These are phyloP conservation scores for Drosophila seguyi DNA, from an alignment of 1,140 invertebrate species.

Conservation along the genomic window DNA sequence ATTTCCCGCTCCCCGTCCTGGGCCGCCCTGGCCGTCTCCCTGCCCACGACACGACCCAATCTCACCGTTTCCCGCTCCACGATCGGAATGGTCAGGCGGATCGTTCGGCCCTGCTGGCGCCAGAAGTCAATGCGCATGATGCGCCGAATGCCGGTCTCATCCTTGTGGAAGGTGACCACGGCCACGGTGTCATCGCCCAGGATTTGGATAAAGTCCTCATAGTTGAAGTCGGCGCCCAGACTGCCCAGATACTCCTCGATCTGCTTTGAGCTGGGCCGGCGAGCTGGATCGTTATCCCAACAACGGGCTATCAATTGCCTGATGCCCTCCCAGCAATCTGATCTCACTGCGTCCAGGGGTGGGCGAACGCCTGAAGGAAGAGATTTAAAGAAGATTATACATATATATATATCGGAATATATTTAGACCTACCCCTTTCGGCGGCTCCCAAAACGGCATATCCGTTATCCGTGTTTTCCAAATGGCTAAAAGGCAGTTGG, in stretches of 20 bases:
- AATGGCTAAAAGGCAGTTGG: constrained; percentile 25
- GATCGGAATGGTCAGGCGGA: constrained; percentile 8
- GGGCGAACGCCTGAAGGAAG: not conserved
- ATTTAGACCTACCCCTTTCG: constrained; percentile 1
- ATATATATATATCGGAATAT: not conserved
- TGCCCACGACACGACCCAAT: constrained; percentile 1
- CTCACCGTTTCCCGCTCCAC: not conserved
- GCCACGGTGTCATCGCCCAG: constrained; percentile 7
- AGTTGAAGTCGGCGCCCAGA: not conserved
- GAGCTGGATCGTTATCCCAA: not conserved
- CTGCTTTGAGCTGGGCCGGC: not conserved
- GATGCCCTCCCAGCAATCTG: constrained; percentile 20
- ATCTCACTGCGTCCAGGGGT: not conserved
- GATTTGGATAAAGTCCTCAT: constrained; percentile 14
- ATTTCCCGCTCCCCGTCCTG: constrained; percentile 3
- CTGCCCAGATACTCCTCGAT: constrained; percentile 1
- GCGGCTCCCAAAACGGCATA: not conserved
- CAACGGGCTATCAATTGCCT: constrained; percentile 8
- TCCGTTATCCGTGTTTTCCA: not conserved
- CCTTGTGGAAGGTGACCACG: constrained; percentile 13
- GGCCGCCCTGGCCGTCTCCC: not conserved
- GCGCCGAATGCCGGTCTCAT: not conserved
- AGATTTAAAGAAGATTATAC: not conserved
- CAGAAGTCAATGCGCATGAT: constrained; percentile 8
- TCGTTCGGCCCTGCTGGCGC: not conserved